Evolutionary conservation across 2,113 vertebrate genomes (phyloP), one percentile per base, ranked within the genome.

Genomic region (Columba janthina): DNA sequence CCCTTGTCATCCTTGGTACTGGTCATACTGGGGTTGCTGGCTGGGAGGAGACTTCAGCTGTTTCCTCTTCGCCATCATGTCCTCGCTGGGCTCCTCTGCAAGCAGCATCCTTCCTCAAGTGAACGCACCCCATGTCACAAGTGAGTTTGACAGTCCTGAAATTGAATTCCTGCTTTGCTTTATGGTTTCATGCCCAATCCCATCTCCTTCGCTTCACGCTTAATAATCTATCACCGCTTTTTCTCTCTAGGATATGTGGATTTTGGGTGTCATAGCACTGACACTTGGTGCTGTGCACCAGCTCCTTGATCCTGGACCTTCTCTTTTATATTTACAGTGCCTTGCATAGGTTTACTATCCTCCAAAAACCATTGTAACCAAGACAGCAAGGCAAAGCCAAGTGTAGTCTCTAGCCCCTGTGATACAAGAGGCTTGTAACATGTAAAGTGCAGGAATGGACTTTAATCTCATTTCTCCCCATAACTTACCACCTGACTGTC

Each of bases 131-230:
- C 54, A 54, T 82, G 44, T 62, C 82, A 87, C 85, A 82, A 93
- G 69, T 69, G 70, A 78, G 53, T 84, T 76, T 96, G 92, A 94
- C 90, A 96, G 60, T 92, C 71, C 83, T 78, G 72, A 91, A 93
- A 94, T 78, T 96, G 92, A 94, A 93, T 87, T 95, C 57, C 66
- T 89, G 73, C 77, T 86, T 91, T 93, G 66, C 78, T 97, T 78
- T 93, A 75, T 79, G 70, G 92, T 90, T 85, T 79, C 36, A 11
- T 88, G 66, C 69, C 66, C 77, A 66, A 38, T 88, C 50, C 83
- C 61, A 80, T 95, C 90, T 93, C 69, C 61, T 91, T 90, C 7
- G 2, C 42, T 85, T 96, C 78, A 86, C 46, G 12, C 42, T 90
- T 90, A 74, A 56, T 67, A 74, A 93, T 70, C 60, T 71, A 16